Base-by-base conservation (phyloP, 1,140 invertebrate genomes). In the Bombus consobrinus region DNA sequence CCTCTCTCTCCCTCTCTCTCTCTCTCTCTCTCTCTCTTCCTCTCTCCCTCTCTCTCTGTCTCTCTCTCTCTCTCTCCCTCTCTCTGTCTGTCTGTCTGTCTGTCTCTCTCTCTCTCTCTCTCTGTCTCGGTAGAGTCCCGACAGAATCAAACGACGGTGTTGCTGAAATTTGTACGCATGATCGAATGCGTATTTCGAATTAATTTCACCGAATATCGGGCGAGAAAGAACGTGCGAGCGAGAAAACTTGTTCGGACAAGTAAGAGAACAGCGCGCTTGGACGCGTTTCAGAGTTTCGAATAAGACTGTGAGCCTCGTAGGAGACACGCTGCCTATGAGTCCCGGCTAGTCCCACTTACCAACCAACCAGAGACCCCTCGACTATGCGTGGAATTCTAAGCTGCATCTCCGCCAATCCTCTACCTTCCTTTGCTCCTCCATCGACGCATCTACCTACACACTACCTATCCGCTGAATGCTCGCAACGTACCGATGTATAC, bases 291-390 rank as follows among this genome's bases (percentile, higher is more conserved):
- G 92, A 92, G 89, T 92, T 94, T 92, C 93, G 93, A 94, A 93
- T 93, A 92, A 92, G 94, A 95, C 95, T 95, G 95, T 91, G 94
- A 93, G 89, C 91, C 94, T 93, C 94, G 94, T 94, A 95, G 94
- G 92, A 94, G 93, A 94, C 93, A 92, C 92, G 93, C 94, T 94
- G 93, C 93, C 95, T 95, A 95, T 95, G 95, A 95, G 94, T 95
- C 94, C 94, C 95, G 94, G 94, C 94, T 95, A 95, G 95, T 94
- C 94, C 95, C 94, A 95, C 95, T 95, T 95, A 95, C 94, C 94
- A 93, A 94, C 95, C 94, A 95, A 95, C 95, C 95, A 95, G 95
- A 94, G 94, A 94, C 92, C 92, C 90, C 88, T 87, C 91, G 94
- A 93, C 93, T 94, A 93, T 94, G 88, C 93, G 92, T 93, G 93